Evolutionary conservation across 2,888 invertebrate species (phyloP), one percentile per base, ranked within the genome.

Genomic region (Callyntrura sp.): DNA sequence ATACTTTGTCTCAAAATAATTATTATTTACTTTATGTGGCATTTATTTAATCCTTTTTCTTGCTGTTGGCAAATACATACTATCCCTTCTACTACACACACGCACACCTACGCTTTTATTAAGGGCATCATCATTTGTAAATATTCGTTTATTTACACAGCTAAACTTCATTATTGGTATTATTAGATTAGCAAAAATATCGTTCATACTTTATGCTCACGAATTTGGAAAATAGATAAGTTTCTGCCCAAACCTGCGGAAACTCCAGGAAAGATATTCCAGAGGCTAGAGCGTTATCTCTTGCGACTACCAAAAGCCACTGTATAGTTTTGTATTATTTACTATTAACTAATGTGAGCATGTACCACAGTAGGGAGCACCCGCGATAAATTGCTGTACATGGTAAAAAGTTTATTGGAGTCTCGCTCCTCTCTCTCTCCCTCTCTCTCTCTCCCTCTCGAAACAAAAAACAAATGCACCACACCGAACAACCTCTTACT

Each of bases 241-340:
- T 83, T 65, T 55, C 82, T 88, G 78, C 85, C 84, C 85, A 84
- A 84, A 89, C 82, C 82, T 68, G 90, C 85, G 91, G 91, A 92
- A 92, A 92, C 91, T 92, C 90, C 90, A 88, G 89, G 91, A 90
- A 85, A 91, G 93, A 93, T 93, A 92, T 90, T 92, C 91, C 88
- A 78, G 51, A 65, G 68, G 51, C 83, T 73, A 88, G 70, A 35
- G 35, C 6, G 35, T 35, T 35, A 35, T 35, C 35, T 57, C 70
- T 68, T 87, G 81, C 82, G 81, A 83, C 79, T 48, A 3, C 12
- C 48, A 28, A n/a, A n/a, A 25, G 1, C 25, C 14, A n/a, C n/a
- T n/a, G n/a, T 14, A 23, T 12, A 11, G 25, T 11, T 78, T 35
- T 48, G 78, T 28, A 48, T 43, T 70, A 45, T 68, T 35, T 14